Evolutionary conservation across 2,113 vertebrate genomes (phyloP).

Genomic region (Halichoerus grypus): DNA sequence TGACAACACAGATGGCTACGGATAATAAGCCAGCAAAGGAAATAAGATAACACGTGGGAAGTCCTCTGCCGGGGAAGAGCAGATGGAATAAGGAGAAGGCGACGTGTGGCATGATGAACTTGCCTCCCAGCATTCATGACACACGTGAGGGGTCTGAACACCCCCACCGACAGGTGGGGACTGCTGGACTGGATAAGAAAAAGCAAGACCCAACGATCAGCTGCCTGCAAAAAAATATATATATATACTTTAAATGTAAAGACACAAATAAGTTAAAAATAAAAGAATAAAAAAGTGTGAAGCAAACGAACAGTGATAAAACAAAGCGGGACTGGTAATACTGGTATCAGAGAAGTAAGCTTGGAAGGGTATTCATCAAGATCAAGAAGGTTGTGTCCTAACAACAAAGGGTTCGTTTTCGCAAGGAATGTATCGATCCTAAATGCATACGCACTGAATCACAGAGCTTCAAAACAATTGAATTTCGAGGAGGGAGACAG

Average conservation of each 20-base stretch:
- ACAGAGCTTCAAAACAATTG: background rate
- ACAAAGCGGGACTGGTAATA: background rate
- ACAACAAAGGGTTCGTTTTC: background rate
- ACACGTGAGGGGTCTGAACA: background rate
- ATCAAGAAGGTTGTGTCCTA: background rate
- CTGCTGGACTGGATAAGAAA: background rate
- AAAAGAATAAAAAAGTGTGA: background rate
- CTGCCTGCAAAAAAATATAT: background rate
- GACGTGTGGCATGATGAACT: too few relatives aligned
- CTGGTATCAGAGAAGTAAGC: fast-evolving
- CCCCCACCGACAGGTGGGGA: too few relatives aligned
- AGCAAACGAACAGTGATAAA: background rate
- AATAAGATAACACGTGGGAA: background rate
- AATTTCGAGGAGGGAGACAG: background rate
- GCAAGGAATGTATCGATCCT: background rate
- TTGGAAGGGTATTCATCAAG: too few relatives aligned
- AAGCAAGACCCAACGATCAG: background rate
- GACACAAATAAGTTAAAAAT: background rate
- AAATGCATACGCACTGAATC: background rate
- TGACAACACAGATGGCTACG: too few relatives aligned
- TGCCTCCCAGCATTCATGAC: background rate
- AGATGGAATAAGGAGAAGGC: background rate
- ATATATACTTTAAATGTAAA: background rate
- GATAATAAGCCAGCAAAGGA: background rate
- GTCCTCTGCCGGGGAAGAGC: background rate